These are phyloP conservation scores for Bombus balteatus DNA, from an alignment of 1,140 invertebrate genomes.

Conservation along the genomic window DNA sequence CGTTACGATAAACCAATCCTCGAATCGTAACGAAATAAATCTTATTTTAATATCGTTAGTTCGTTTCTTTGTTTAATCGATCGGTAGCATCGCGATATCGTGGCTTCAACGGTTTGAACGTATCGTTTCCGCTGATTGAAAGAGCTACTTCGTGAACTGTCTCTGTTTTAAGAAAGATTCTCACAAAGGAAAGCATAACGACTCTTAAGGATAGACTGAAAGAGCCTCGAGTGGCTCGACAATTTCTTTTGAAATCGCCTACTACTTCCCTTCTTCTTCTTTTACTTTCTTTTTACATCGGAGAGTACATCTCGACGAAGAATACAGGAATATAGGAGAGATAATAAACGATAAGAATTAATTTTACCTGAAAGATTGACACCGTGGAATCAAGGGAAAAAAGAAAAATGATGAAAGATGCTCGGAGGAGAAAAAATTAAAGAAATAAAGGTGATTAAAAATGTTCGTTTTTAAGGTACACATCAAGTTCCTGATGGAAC, in stretches of 20 bases:
- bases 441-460: neutral
- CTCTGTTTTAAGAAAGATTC: constrained; percentile 17
- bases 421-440: too few species aligned
- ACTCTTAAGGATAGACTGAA: neutral
- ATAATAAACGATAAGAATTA: neutral
- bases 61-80: neutral
- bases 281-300: neutral
- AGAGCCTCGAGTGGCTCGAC: neutral
- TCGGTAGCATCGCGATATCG: neutral
- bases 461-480: neutral
- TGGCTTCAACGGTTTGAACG: neutral
- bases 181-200: neutral
- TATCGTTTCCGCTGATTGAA: neutral
- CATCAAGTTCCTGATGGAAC: neutral
- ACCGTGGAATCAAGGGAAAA: neutral
- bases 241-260: constrained; percentile 7
- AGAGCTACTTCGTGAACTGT: constrained; percentile 3
- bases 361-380: neutral
- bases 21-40: neutral
- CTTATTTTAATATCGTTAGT: neutral
- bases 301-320: neutral
- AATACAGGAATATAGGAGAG: neutral
- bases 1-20: neutral
- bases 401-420: neutral
- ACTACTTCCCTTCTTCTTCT: neutral